Evolutionary conservation across 2,113 vertebrate genomes (phyloP), one percentile per base, ranked within the genome.

Genomic region (Apodemus sylvaticus): DNA sequence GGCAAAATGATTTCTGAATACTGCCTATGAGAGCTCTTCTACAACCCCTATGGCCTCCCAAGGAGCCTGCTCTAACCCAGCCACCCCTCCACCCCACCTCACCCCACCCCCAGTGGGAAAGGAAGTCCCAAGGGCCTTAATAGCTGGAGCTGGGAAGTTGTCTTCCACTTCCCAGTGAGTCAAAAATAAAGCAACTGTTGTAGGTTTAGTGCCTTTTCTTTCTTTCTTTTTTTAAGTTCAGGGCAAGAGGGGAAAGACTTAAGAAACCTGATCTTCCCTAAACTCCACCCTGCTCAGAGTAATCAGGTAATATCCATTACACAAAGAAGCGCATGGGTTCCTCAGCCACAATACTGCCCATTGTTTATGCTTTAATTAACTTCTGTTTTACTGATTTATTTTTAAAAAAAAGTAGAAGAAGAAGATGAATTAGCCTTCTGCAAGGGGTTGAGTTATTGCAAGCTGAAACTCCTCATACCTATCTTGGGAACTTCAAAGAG

Each of bases 311-410:
- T 98, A 98, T 97, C 94, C 92, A 98, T 98, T 97, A 96, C 87
- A 97, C 97, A 98, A 98, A 98, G 97, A 97, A 98, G 98, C 98
- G 97, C 98, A 98, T 96, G 97, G 98, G 83, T 96, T 95, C 77
- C 89, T 94, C 76, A 64, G 96, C 96, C 97, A 98, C 98, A 99
- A 98, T 98, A 91, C 90, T 91, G 90, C 82, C 97, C 94, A 98
- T 98, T 98, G 98, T 99, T 98, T 98, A 98, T 89, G 97, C 96
- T 99, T 99, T 98, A 98, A 98, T 98, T 98, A 98, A 98, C 96
- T 98, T 98, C 97, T 98, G 97, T 98, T 98, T 98, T 95, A 97
- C 95, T 98, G 96, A 96, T 98, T 98, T 98, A 98, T 81, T 97
- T 97, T 64, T 12, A 11, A n/a, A 39, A n/a, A 96, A 98, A 97